Conservation (phyloP, 1,140 invertebrate genomes). For the Popillia japonica region DNA sequence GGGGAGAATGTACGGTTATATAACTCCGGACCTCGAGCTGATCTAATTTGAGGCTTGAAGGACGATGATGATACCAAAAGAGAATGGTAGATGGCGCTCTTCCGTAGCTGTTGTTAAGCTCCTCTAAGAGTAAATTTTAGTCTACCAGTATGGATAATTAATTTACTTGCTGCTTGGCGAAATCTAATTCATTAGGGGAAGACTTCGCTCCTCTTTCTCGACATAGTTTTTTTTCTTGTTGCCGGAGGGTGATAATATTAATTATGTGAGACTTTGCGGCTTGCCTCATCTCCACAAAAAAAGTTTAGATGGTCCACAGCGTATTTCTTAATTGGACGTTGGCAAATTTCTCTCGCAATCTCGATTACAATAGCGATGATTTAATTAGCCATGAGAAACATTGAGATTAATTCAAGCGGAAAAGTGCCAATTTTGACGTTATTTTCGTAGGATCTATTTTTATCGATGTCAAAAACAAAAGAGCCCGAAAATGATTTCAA, state of each 20-base stretch:
- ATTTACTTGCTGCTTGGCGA: conserved; percentile 24
- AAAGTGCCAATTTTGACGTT: background rate
- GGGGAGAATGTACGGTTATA: background rate
- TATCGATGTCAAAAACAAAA: background rate
- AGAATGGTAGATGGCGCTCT: conserved; percentile 25
- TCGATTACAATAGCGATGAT: background rate
- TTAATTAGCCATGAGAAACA: background rate
- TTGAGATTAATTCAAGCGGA: background rate
- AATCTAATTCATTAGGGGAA: conserved; percentile 16
- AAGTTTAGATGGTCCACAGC: background rate
- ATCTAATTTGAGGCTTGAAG: conserved; percentile 21
- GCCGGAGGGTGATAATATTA: conserved; percentile 24
- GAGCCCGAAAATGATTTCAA: background rate
- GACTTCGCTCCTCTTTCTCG: background rate
- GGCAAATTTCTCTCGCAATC: conserved; percentile 1
- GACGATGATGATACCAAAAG: conserved; percentile 7
- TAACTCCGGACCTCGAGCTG: background rate
- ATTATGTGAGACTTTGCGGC: conserved; percentile 26
- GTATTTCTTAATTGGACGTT: background rate
- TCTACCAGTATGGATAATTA: conserved; percentile 28
- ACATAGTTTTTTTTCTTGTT: background rate
- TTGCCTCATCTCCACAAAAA: background rate
- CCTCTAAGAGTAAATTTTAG: conserved; percentile 19
- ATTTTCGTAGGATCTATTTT: background rate
- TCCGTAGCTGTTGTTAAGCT: background rate